Evolutionary conservation across 37 sponge, comb jelly and placozoan genomes (phyloP).

Genomic region (Corticium candelabrum): DNA sequence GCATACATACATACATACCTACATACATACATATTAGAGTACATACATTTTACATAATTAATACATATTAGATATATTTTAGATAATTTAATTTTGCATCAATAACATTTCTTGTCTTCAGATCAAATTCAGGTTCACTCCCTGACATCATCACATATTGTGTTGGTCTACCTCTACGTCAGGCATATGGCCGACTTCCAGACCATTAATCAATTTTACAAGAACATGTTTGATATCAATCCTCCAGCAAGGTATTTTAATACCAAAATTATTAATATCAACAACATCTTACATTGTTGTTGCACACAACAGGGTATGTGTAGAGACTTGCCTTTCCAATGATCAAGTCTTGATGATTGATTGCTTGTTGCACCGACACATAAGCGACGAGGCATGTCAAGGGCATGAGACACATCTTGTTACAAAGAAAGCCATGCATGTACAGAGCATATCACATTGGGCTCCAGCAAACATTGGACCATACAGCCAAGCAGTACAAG

Average conservation of each 20-base stretch:
- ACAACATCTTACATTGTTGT: too few relatives aligned
- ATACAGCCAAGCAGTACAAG: constrained; percentile 66
- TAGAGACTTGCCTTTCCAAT: constrained; percentile 19
- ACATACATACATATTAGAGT: too few relatives aligned
- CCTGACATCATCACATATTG: constrained; percentile 17
- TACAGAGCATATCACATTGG: constrained; percentile 74
- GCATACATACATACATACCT: too few relatives aligned
- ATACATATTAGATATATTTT: too few relatives aligned
- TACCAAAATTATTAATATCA: too few relatives aligned
- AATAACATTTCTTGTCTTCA: too few relatives aligned
- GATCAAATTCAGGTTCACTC: background rate
- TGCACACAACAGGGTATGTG: constrained; percentile 60
- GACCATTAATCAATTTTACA: constrained; percentile 37
- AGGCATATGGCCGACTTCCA: constrained; percentile 39
- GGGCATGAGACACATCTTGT: background rate
- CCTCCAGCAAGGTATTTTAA: constrained; percentile 78
- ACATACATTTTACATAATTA: too few relatives aligned
- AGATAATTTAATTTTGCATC: too few relatives aligned
- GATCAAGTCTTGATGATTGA: constrained; percentile 31
- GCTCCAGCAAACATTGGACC: constrained; percentile 89
- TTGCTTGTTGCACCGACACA: too few relatives aligned
- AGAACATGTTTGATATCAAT: constrained; percentile 11
- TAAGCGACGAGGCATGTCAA: background rate
- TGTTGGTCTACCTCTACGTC: constrained; percentile 46
- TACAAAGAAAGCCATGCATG: constrained; percentile 43